phyloP scores from a whole-genome alignment of 1,140 invertebrate species.

The Plutomurus gul region DNA sequence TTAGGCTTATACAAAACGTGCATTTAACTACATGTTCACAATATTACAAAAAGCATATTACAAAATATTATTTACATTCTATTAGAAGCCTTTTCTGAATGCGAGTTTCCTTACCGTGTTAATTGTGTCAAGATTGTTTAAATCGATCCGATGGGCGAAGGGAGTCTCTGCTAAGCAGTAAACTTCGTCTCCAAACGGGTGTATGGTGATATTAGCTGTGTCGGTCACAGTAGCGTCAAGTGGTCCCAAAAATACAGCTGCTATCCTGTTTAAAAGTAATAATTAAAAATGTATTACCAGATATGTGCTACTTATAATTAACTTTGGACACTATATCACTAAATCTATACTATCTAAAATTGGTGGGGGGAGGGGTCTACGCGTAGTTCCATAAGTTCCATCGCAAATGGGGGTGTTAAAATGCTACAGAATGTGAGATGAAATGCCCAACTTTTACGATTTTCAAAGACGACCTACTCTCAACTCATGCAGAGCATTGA shows the following conservation, averaged over 20 bases:
- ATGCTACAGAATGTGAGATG: too few species aligned
- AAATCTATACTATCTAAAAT: neutral
- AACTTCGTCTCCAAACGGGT: constrained; percentile 82
- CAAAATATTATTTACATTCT: too few species aligned
- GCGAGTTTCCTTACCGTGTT: constrained; percentile 57
- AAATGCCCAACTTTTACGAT: too few species aligned
- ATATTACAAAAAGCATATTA: too few species aligned
- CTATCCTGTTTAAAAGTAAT: constrained; percentile 60
- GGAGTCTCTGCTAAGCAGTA: constrained; percentile 81
- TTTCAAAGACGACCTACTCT: too few species aligned
- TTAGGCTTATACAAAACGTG: too few species aligned
- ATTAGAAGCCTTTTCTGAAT: too few species aligned
- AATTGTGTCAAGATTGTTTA: constrained; percentile 69
- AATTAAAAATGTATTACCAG: neutral
- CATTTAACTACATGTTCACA: too few species aligned
- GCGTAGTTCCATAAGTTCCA: too few species aligned
- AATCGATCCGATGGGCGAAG: constrained; percentile 77
- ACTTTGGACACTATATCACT: neutral
- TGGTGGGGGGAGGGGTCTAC: too few species aligned
- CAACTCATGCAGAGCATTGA: too few species aligned
- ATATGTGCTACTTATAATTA: neutral
- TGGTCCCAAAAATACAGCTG: constrained; percentile 69
- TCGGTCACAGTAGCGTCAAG: constrained; percentile 68
- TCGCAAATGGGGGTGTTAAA: too few species aligned
- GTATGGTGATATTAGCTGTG: constrained; percentile 86